Conservation (phyloP, 2,888 invertebrate species). For the Phalangium opilio region DNA sequence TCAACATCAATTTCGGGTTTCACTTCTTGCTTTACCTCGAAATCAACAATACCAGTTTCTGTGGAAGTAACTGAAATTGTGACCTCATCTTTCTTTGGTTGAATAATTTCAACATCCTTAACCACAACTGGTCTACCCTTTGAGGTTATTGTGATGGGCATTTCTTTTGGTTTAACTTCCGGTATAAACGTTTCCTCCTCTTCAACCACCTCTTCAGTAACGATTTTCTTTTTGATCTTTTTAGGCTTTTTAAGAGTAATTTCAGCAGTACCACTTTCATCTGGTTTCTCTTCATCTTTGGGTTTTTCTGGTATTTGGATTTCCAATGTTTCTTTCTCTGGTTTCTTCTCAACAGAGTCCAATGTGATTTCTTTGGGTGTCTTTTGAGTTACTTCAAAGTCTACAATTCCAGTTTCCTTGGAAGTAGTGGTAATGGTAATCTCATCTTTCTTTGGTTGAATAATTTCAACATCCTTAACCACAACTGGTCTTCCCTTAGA, state of each 20-base stretch:
- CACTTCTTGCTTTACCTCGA: too few relatives aligned
- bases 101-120: slow-evolving; percentile 1
- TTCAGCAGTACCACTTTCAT: background rate
- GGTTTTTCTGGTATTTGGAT: background rate
- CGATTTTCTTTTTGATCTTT: slow-evolving; percentile 1
- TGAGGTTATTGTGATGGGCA: background rate
- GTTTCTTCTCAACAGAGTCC: background rate
- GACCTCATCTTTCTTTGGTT: slow-evolving; percentile 3
- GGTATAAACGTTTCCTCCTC: background rate
- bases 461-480: slow-evolving; percentile 2
- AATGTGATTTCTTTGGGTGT: background rate
- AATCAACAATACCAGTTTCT: too few relatives aligned
- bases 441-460: slow-evolving; percentile 3
- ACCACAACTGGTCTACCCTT: slow-evolving; percentile 1
- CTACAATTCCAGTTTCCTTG: background rate
- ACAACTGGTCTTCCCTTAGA: background rate
- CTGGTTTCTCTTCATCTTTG: slow-evolving; percentile 1
- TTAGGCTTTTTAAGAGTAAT: slow-evolving; percentile 5
- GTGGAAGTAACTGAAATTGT: slow-evolving; percentile 1
- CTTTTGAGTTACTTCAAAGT: background rate
- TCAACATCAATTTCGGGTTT: background rate
- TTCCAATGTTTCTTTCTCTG: background rate
- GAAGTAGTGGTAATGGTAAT: background rate
- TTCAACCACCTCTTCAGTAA: background rate
- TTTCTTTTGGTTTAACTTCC: background rate